Evolutionary conservation across 2,888 invertebrate genomes (phyloP), one percentile per base, ranked within the genome.

Genomic region (Steinernema hermaphroditum): DNA sequence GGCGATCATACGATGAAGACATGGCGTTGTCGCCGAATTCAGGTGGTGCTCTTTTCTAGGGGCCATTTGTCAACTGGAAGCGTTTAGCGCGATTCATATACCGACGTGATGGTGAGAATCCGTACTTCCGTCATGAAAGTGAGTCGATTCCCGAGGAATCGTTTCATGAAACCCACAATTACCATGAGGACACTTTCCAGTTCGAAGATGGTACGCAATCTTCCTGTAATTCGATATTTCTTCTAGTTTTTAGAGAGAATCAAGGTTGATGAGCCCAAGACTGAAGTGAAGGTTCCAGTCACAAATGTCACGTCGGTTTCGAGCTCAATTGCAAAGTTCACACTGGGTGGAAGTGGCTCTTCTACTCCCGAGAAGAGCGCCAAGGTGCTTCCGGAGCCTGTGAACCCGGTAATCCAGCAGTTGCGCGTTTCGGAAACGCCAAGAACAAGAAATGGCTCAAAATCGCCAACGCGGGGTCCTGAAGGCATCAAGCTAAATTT

Each of bases 1-100:
- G 82, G 16, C 75, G 79, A 12, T 81, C 81, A 16, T 76, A 78
- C 14, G 83, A 85, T 37, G 85, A 85, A 12, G 80, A 82, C 4
- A 75, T 72, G 12, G 70, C 77, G 1, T 24, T 72, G 1, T 72
- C 50, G n/a, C 68, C 69, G n/a, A 69, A 72, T 16, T 68, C 46
- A 9, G 62, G 68, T 72, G 9, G 22, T 44, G 22, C 41, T 12
- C 22, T 19, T 16, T 32, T 27, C 16, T 54, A n/a, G 16, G 0
- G 24, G 0, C 32, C 14, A 2, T 54, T 54, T 16, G 1, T 44
- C 29, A n/a, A 12, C 0, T 29, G 41, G 29, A 12, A 27, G 22
- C 14, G n/a, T 82, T 68, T 73, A 83, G 82, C 79, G 9, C 76
- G 78, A 32, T 83, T 77, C 74, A 72, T 79, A 34, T 81, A 82